Evolutionary conservation across 2,797 vertebrate genomes (phyloP), one percentile per base, ranked within the genome.

Genomic region (Cryptoblepharus egeriae): DNA sequence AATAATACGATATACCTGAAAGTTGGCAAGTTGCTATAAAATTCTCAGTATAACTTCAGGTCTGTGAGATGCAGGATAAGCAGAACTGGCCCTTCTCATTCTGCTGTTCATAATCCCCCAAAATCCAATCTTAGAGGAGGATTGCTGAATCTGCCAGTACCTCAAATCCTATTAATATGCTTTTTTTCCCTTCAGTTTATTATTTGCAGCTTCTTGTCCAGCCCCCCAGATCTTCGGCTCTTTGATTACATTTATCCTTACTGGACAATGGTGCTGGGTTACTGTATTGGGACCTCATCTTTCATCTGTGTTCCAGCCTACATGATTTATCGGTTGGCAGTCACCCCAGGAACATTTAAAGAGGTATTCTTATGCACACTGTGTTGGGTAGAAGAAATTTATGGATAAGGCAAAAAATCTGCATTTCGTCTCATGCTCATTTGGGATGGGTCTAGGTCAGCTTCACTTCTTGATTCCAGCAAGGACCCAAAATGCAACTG

Each of bases 221-320:
- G 94, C 87, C 97, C 98, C 15, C 98, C 97, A 0, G 95, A 97
- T 67, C 96, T 99, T 42, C 96, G 90, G 69, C 95, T 99, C 83
- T 99, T 99, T 86, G 58, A 98, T 83, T 99, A 99, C 52, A 88
- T 90, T 4, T 99, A 98, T 85, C 98, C 98, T 0, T 95, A 94
- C 63, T 99, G 99, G 99, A 98, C 97, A 86, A 96, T 96, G 7
- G 93, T 97, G 60, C 87, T 99, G 89, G 99, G 99, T 64, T 99
- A 99, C 90, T 98, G 97, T 94, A 98, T 99, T 35, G 99, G 98
- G 11, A 96, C 97, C 26, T 99, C 99, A 4, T 99, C 99, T 22
- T 94, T 99, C 93, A 97, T 99, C 93, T 99, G 97, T 60, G 97
- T 99, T 79, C 98, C 98, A 30, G 84, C 94, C 58, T 99, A 99